These are phyloP conservation scores for Dendronephthya gigantea DNA, from an alignment of 64 coral and sea anemone species.

Conservation along the genomic window DNA sequence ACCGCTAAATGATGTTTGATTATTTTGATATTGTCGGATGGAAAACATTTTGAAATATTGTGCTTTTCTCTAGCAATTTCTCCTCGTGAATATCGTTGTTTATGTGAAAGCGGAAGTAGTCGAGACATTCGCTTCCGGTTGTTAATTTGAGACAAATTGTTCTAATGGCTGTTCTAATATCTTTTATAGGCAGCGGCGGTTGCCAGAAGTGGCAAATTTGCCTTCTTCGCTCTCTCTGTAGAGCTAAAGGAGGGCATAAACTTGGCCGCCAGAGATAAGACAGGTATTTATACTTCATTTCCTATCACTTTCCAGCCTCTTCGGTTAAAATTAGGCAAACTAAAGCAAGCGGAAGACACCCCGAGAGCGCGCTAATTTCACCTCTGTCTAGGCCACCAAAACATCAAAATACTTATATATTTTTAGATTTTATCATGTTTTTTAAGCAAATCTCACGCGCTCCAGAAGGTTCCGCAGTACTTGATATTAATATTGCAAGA, in stretches of 20 bases:
- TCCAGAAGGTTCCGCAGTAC: background rate
- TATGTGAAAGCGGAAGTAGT: background rate
- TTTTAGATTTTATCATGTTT: background rate
- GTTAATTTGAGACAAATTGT: background rate
- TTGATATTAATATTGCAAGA: background rate
- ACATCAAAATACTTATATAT: background rate
- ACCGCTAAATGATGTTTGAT: too few relatives aligned
- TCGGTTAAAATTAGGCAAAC: background rate
- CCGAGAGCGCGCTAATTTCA: background rate
- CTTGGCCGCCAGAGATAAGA: conserved; percentile 93
- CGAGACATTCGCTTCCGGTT: background rate
- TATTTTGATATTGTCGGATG: background rate
- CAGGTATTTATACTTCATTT: conserved; percentile 42
- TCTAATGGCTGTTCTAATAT: conserved; percentile 10
- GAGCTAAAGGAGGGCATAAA: conserved; percentile 94
- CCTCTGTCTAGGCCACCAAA: background rate
- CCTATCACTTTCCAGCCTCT: background rate
- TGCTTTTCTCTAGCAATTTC: background rate
- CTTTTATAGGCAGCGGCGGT: conserved; percentile 71
- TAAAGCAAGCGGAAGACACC: background rate
- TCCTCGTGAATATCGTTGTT: background rate
- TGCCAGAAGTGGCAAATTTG: conserved; percentile 91
- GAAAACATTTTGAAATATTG: background rate
- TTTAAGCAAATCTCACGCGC: background rate
- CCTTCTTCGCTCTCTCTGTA: conserved; percentile 96